These are phyloP conservation scores for Crax fasciolata DNA, from an alignment of 2,797 vertebrate species.

Conservation along the genomic window DNA sequence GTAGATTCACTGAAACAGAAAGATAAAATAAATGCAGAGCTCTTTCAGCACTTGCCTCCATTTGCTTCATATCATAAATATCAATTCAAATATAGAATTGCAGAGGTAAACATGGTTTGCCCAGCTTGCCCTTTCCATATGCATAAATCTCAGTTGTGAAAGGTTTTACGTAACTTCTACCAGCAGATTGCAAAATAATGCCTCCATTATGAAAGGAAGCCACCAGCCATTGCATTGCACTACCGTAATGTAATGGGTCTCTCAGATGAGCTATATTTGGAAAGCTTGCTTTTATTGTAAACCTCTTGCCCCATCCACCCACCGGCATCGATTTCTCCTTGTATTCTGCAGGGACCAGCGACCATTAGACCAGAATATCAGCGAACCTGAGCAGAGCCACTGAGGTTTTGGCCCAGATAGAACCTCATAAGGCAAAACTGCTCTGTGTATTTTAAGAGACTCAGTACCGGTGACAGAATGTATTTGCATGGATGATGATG, in stretches of 20 bases:
- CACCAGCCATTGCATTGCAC: slow-evolving; percentile 32
- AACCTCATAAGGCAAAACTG: not conserved
- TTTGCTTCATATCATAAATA: slow-evolving; percentile 44
- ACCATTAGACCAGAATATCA: not conserved
- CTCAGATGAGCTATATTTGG: not conserved
- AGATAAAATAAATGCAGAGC: slow-evolving; percentile 24
- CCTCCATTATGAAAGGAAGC: not conserved
- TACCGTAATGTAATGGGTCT: slow-evolving; percentile 26
- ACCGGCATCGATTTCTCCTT: not conserved
- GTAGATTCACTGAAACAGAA: slow-evolving; percentile 46
- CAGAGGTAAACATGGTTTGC: not conserved
- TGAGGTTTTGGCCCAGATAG: not conserved
- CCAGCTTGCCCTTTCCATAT: slow-evolving; percentile 24
- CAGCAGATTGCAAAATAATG: slow-evolving; percentile 36
- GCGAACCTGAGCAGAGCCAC: not conserved
- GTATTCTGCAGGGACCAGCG: not conserved
- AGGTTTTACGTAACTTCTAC: slow-evolving; percentile 9
- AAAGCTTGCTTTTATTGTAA: slow-evolving; percentile 36
- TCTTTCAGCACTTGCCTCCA: slow-evolving; percentile 35
- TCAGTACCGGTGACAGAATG: not conserved
- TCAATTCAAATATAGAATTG: slow-evolving; percentile 41
- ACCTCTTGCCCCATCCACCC: not conserved
- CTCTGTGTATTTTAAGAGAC: not conserved
- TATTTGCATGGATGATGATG: not conserved
- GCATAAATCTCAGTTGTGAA: slow-evolving; percentile 2